Conservation (phyloP, 2,113 vertebrate species). For the Apeltes quadracus region DNA sequence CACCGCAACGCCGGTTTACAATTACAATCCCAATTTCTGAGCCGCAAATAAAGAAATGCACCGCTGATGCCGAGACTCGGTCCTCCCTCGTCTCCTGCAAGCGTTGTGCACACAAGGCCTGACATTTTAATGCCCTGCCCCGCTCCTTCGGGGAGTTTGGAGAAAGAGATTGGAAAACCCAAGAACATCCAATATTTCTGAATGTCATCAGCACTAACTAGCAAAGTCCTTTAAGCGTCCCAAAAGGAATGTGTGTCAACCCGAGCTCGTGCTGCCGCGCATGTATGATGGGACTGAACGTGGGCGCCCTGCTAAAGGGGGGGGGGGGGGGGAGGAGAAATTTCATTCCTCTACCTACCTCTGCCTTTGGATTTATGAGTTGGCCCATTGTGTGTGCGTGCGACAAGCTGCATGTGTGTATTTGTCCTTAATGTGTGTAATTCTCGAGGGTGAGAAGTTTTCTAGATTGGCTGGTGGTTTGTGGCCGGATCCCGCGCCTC, state of each 20-base stretch:
- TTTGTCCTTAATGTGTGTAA: conserved; percentile 21
- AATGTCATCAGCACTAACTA: conserved; percentile 64
- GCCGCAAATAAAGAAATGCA: conserved; percentile 30
- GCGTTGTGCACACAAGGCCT: conserved; percentile 32
- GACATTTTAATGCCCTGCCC: conserved; percentile 58
- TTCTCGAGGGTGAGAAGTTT: conserved; percentile 52
- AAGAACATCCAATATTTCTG: conserved; percentile 58
- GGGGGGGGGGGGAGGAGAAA: too few species aligned
- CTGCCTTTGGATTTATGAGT: background rate
- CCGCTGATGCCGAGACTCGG: conserved; percentile 22
- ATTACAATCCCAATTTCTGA: conserved; percentile 4
- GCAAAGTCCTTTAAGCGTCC: conserved; percentile 36
- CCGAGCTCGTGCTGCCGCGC: conserved; percentile 36
- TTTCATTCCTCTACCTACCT: background rate
- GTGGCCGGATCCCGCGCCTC: conserved; percentile 47
- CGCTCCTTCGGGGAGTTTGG: conserved; percentile 20
- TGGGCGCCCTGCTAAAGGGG: background rate
- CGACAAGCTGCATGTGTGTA: conserved; percentile 18
- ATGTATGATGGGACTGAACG: conserved; percentile 23
- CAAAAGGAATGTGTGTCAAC: conserved; percentile 34
- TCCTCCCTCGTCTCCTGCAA: conserved; percentile 34
- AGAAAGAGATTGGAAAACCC: conserved; percentile 50
- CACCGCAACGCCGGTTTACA: background rate
- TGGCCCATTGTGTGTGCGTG: background rate
- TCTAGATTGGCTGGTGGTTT: conserved; percentile 75